Percentiles rank a stretch among this genome's conserved stretches.
phyloP scores from a whole-genome alignment of 37 sponge, comb jelly and placozoan species.

The Halichondria panicea region DNA sequence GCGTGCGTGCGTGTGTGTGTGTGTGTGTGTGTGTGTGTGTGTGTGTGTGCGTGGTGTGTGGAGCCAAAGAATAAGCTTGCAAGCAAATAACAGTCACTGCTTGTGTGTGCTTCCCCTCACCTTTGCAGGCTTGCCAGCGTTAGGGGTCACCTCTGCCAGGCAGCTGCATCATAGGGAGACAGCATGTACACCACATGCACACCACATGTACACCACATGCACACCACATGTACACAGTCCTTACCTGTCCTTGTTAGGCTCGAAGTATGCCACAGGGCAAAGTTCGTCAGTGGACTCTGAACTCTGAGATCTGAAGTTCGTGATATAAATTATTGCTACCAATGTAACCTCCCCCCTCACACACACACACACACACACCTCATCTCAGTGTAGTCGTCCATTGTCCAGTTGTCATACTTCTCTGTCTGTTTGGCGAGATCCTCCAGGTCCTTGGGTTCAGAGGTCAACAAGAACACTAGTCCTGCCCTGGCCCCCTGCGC shows the following conservation, averaged over 20 bases:
- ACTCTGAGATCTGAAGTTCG: no score
- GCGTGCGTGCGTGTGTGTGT: not conserved
- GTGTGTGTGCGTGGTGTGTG: not conserved
- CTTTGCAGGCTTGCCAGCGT: slow-evolving; percentile 1
- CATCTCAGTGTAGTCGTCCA: slow-evolving; percentile 40
- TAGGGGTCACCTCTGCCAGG: not conserved
- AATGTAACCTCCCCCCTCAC: slow-evolving; percentile 1
- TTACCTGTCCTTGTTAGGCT: slow-evolving; percentile 45
- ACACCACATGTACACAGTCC: no score
- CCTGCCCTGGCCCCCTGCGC: slow-evolving; percentile 42
- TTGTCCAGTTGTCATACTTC: slow-evolving; percentile 28
- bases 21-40: not conserved
- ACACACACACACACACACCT: slow-evolving; percentile 6
- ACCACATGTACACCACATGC: no score
- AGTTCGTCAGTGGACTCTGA: not conserved
- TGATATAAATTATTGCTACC: no score
- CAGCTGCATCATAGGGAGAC: not conserved
- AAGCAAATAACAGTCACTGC: not conserved
- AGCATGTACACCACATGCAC: no score
- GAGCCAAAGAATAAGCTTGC: not conserved
- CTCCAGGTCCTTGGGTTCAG: slow-evolving; percentile 14
- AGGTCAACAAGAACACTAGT: slow-evolving; percentile 24
- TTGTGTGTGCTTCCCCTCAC: not conserved
- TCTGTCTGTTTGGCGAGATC: slow-evolving; percentile 14
- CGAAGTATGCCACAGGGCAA: slow-evolving; percentile 42